Evolutionary conservation across 2,797 vertebrate species (phyloP).

Genomic region (Xenentodon cancila): DNA sequence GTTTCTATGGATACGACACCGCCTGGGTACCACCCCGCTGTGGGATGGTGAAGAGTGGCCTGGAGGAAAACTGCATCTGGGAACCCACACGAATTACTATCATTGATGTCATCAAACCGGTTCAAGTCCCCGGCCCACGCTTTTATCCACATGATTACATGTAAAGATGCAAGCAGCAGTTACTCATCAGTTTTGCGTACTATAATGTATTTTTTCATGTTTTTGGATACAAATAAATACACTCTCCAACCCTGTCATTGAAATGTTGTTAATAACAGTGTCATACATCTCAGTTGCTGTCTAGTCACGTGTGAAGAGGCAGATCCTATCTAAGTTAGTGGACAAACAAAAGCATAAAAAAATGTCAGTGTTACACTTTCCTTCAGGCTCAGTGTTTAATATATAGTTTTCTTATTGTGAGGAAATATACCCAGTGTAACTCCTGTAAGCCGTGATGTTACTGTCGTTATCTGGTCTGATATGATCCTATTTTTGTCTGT

Average conservation of each 20-base stretch:
- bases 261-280: conserved; percentile 8
- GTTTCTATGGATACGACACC: conserved; percentile 15
- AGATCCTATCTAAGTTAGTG: too few relatives aligned
- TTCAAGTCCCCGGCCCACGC: too few relatives aligned
- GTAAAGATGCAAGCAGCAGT: neutral
- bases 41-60: conserved; percentile 49
- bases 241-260: neutral
- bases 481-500: too few relatives aligned
- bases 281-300: neutral
- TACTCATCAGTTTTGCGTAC: neutral
- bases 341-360: too few relatives aligned
- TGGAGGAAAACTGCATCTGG: conserved; percentile 77
- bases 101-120: accelerated
- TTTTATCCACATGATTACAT: accelerated
- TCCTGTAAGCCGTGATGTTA: too few relatives aligned
- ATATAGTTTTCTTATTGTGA: too few relatives aligned
- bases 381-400: too few relatives aligned
- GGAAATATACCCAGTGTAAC: too few relatives aligned
- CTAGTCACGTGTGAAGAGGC: too few relatives aligned
- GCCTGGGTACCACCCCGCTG: conserved; percentile 75
- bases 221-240: conserved; percentile 10
- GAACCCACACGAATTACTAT: conserved; percentile 41
- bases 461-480: too few relatives aligned
- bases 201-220: conserved; percentile 30
- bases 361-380: too few relatives aligned